Base-by-base conservation (phyloP, 2,888 invertebrate species). In the Melitaea athalia region DNA sequence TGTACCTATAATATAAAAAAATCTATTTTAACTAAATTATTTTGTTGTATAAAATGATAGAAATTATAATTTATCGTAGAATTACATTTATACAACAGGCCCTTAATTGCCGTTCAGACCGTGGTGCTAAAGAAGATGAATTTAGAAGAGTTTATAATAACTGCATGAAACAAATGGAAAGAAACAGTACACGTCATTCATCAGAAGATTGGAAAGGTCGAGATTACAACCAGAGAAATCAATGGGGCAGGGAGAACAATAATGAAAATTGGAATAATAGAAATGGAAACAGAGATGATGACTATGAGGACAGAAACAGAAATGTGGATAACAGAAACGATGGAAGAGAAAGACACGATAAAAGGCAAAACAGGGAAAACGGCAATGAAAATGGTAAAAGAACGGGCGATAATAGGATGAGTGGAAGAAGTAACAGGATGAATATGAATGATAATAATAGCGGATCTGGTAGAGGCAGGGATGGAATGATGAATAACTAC, bases 41-140 rank as follows among this genome's bases (percentile, higher is more conserved):
- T 33, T 33, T 33, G 33, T 5, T 33, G 3, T 33, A 33, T 33
- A 38, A 38, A 7, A 38, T 38, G 3, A 38, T 38, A 8, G 8
- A 38, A 38, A 0, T 8, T 7, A 52, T 24, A 24, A 33, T 55
- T 55, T 33, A 53, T 8, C 15, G 7, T 15, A 15, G 8, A 15
- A 49, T 49, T 49, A 49, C 5, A 33, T 33, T 5, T 60, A 53
- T 43, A 14, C 68, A 55, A 69, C 75, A 94, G 94, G 88, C 92
- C 10, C 77, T 95, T 31, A 94, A 91, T 77, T 95, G 95, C 75
- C 93, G 93, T 12, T 90, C 94, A 0, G 93, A 93, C 59, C 94
- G 94, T 65, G 94, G 94, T 33, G 91, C 93, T n/a, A 91, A 92
- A 68, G 94, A 94, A 74, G 91, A 93, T 17, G 94, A 94, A 64